Conservation (phyloP, 1,140 invertebrate species). For the Tetramorium simillimum region DNA sequence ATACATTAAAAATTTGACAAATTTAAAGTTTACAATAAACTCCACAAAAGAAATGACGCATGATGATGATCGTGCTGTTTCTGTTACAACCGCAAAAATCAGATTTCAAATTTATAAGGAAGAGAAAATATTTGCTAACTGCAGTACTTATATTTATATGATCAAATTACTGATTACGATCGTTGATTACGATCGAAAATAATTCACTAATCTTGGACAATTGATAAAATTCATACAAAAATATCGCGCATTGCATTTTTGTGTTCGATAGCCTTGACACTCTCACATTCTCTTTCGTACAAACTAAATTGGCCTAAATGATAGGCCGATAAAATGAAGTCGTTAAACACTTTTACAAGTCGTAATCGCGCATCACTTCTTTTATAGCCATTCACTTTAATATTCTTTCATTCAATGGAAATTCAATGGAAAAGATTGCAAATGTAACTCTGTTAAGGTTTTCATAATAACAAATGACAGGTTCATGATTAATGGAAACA, state of each 20-base stretch:
- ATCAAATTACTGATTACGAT: constrained; percentile 21
- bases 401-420: not conserved
- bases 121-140: constrained; percentile 5
- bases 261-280: not conserved
- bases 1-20: not conserved
- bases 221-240: not conserved
- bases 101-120: not conserved
- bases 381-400: not conserved
- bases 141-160: not conserved
- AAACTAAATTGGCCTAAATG: not conserved
- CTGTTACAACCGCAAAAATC: not conserved
- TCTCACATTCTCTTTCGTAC: not conserved
- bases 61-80: not conserved
- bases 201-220: not conserved
- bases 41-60: not conserved
- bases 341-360: constrained; percentile 1
- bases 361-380: not conserved
- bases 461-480: not conserved
- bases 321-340: not conserved
- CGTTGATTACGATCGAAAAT: not conserved
- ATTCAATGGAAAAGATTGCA: not conserved
- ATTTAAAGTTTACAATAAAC: not conserved
- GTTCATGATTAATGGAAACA: not conserved
- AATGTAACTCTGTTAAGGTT: not conserved
- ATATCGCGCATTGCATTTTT: not conserved